These are phyloP conservation scores for Petrosia ficiformis DNA, from an alignment of 37 sponge, comb jelly and placozoan genomes.

Conservation along the genomic window DNA sequence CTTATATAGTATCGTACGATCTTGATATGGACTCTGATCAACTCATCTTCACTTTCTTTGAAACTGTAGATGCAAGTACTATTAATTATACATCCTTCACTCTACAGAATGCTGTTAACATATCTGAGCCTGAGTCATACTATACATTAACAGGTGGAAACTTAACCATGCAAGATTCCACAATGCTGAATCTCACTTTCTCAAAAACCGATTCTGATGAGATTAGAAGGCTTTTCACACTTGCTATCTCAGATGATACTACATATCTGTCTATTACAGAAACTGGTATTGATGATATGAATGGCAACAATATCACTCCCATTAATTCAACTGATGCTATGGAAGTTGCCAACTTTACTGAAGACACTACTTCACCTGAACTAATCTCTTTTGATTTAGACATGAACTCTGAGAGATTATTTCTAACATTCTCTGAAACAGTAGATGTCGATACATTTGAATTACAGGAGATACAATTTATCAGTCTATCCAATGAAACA, in stretches of 20 bases:
- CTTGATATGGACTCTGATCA: conserved; percentile 75
- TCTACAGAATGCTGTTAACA: conserved; percentile 45
- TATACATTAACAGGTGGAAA: conserved; percentile 60
- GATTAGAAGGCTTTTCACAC: conserved; percentile 19
- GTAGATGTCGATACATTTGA: conserved; percentile 41
- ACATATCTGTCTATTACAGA: conserved; percentile 26
- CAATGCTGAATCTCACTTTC: conserved; percentile 24
- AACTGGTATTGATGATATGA: conserved; percentile 31
- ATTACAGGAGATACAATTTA: conserved; percentile 23
- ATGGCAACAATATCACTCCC: conserved; percentile 18
- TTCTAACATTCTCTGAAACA: conserved; percentile 67
- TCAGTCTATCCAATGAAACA: conserved; percentile 4
- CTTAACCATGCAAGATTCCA: conserved; percentile 34
- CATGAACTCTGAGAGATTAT: conserved; percentile 30
- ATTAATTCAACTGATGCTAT: background rate
- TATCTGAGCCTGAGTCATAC: conserved; percentile 20
- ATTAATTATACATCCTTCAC: conserved; percentile 41
- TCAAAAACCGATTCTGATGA: conserved; percentile 32
- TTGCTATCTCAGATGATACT: conserved; percentile 35
- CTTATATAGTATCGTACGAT: conserved; percentile 62
- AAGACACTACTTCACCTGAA: conserved; percentile 41
- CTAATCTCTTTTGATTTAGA: conserved; percentile 53
- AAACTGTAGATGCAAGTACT: conserved; percentile 78
- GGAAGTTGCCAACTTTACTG: conserved; percentile 27
- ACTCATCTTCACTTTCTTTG: conserved; percentile 73